phyloP scores from a whole-genome alignment of 2,797 vertebrate species.

The Sebastes trivittatus region DNA sequence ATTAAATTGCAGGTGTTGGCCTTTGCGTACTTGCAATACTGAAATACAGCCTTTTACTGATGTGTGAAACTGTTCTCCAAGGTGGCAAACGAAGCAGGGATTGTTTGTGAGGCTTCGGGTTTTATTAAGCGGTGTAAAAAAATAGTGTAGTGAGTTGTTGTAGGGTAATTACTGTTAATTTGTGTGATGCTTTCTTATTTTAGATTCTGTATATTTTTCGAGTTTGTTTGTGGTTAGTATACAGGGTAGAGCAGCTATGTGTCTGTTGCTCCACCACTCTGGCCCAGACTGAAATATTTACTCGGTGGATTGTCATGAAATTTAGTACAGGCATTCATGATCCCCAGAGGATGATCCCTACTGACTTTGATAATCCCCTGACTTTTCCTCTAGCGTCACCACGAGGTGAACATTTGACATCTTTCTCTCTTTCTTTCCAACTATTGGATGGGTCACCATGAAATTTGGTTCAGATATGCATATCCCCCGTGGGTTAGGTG shows the following conservation, averaged over 20 bases:
- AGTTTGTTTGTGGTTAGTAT: not conserved
- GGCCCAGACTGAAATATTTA: not conserved
- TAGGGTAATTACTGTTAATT: not conserved
- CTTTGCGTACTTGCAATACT: not conserved
- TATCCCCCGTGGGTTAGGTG: not conserved
- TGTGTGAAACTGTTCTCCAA: not conserved
- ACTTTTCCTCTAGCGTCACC: not conserved
- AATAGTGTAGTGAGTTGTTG: not conserved
- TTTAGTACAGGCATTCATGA: not conserved
- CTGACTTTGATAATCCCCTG: not conserved
- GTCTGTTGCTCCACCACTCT: not conserved
- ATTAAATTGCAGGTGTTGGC: slow-evolving; percentile 10
- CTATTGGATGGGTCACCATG: no score
- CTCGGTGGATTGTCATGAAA: not conserved
- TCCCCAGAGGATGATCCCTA: not conserved
- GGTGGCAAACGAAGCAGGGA: not conserved
- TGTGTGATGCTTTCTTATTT: not conserved
- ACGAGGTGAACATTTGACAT: not conserved
- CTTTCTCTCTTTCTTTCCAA: not conserved
- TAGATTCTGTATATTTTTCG: not conserved
- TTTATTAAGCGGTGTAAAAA: not conserved
- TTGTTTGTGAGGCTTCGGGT: not conserved
- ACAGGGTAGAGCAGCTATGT: not conserved
- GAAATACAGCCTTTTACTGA: not conserved
- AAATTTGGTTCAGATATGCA: not conserved